A percentile compares a stretch with the other conserved stretches of the same genome.
phyloP scores from a whole-genome alignment of 2,113 vertebrate genomes.

The Heterochromis multidens region DNA sequence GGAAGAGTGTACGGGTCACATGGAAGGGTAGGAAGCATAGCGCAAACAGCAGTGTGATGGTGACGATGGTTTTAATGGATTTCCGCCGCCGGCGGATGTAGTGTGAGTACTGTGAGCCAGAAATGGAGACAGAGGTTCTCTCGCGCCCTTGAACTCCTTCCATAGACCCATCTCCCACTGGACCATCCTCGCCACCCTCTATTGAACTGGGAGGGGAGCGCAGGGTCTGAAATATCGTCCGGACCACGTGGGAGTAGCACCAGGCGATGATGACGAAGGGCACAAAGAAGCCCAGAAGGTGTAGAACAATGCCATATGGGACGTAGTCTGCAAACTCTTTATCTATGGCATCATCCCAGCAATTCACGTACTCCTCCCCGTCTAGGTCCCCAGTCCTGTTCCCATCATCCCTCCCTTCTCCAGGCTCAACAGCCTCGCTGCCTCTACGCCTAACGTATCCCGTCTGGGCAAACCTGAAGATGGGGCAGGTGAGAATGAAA shows the following conservation, averaged over 20 bases:
- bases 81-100: conserved; percentile 75
- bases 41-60: conserved; percentile 80
- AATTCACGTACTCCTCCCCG: conserved; percentile 66
- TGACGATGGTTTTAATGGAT: conserved; percentile 81
- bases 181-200: conserved; percentile 40
- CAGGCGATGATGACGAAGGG: conserved; percentile 81
- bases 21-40: conserved; percentile 83
- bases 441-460: conserved; percentile 43
- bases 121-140: conserved; percentile 62
- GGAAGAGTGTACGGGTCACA: conserved; percentile 80
- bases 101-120: conserved; percentile 71
- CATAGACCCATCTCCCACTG: conserved; percentile 3
- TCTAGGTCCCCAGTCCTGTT: conserved; percentile 13
- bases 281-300: conserved; percentile 78
- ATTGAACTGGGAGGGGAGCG: conserved; percentile 61
- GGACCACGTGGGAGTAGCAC: conserved; percentile 81
- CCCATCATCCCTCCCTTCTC: background rate
- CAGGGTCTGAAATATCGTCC: conserved; percentile 76
- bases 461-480: conserved; percentile 81
- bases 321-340: conserved; percentile 78
- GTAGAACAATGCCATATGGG: conserved; percentile 79
- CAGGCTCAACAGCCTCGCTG: background rate
- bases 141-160: conserved; percentile 22
- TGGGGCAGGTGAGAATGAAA: conserved; percentile 79
- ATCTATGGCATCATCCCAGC: conserved; percentile 82